Conservation (phyloP, 2,888 invertebrate species). For the Lamellibrachia columna region DNA sequence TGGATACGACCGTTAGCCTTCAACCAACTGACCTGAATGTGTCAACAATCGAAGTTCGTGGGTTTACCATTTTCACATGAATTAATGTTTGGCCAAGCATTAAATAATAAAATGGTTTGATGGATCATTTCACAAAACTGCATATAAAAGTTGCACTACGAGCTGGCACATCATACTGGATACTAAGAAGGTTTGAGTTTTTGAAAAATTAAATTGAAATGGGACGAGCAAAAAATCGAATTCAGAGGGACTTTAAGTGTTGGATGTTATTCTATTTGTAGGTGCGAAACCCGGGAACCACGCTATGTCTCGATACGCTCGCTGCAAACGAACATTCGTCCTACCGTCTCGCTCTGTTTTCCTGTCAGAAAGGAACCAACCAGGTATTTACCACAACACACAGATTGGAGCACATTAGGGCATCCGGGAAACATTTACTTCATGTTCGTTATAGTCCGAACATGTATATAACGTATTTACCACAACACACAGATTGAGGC, state of each 20-base stretch:
- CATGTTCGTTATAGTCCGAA: neutral
- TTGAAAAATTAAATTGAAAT: neutral
- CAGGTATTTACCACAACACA: conserved; percentile 54
- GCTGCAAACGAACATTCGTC: conserved; percentile 63
- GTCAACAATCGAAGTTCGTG: too few relatives aligned
- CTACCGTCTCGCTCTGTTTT: conserved; percentile 61
- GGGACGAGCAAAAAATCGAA: neutral
- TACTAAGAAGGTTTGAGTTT: neutral
- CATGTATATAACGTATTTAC: too few relatives aligned
- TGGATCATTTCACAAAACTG: too few relatives aligned
- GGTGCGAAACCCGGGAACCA: conserved; percentile 61
- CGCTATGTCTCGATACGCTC: conserved; percentile 64
- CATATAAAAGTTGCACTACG: too few relatives aligned
- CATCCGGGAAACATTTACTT: neutral
- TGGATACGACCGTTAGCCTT: too few relatives aligned
- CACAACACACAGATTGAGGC: conserved; percentile 44
- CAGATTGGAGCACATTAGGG: neutral
- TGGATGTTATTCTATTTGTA: conserved; percentile 38
- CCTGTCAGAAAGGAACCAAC: conserved; percentile 63
- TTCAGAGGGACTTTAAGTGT: neutral
- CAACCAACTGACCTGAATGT: too few relatives aligned
- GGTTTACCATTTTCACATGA: too few relatives aligned
- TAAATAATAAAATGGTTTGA: too few relatives aligned
- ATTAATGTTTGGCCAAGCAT: too few relatives aligned
- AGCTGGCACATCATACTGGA: too few relatives aligned